These are phyloP conservation scores for Zaprionus vittiger DNA, from an alignment of 1,140 invertebrate genomes.

Conservation along the genomic window DNA sequence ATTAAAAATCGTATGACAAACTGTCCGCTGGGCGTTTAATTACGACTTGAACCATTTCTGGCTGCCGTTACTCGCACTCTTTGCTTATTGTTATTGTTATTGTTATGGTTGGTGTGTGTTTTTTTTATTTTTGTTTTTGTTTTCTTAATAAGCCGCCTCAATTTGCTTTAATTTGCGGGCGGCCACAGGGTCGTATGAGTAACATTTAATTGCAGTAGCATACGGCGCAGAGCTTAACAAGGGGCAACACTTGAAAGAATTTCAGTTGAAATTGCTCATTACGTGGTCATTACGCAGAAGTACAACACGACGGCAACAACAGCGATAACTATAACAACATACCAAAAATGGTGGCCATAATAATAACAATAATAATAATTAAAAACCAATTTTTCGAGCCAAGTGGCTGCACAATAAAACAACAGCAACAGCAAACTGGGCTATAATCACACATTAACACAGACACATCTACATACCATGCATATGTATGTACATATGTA, in stretches of 20 bases:
- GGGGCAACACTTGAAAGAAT: slow-evolving; percentile 64
- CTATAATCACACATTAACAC: slow-evolving; percentile 57
- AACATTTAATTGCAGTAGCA: slow-evolving; percentile 72
- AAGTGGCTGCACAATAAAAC: slow-evolving; percentile 48
- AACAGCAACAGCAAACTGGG: slow-evolving; percentile 50
- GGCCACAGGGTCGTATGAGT: slow-evolving; percentile 80
- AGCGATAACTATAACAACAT: slow-evolving; percentile 31
- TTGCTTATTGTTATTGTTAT: slow-evolving; percentile 11
- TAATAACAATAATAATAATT: slow-evolving; percentile 80
- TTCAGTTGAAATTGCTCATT: slow-evolving; percentile 75
- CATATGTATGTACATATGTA: slow-evolving; percentile 8
- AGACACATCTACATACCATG: slow-evolving; percentile 30
- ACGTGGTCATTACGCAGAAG: slow-evolving; percentile 67
- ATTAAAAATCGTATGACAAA: slow-evolving; percentile 77
- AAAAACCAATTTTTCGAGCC: slow-evolving; percentile 74
- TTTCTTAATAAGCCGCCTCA: slow-evolving; percentile 70
- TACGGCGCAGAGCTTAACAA: slow-evolving; percentile 48
- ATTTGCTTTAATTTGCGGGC: slow-evolving; percentile 77
- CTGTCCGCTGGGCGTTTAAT: slow-evolving; percentile 61
- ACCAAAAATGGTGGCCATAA: slow-evolving; percentile 48
- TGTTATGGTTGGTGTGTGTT: background rate
- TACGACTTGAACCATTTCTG: slow-evolving; percentile 55
- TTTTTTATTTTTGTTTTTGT: slow-evolving; percentile 9
- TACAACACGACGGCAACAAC: slow-evolving; percentile 38
- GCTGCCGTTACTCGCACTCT: slow-evolving; percentile 1